Conservation (phyloP, 2,797 vertebrate species). For the Monodelphis domestica region DNA sequence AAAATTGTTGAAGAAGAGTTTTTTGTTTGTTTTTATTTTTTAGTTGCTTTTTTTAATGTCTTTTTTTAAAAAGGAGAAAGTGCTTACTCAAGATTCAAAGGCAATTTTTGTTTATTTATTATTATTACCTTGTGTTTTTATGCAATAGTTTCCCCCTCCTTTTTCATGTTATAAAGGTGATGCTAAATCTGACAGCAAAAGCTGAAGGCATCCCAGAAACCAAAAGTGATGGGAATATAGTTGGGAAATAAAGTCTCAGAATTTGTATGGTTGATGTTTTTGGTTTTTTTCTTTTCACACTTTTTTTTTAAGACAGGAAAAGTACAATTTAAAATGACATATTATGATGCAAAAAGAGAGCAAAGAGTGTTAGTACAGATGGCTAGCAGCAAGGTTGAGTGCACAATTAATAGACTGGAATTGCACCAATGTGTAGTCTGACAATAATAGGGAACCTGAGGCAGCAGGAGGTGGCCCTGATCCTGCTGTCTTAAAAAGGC, state of each 20-base stretch:
- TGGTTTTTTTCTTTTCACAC: conserved; percentile 47
- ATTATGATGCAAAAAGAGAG: conserved; percentile 51
- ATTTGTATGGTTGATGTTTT: not conserved
- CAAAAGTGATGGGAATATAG: not conserved
- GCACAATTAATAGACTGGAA: conserved; percentile 47
- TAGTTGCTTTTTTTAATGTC: not conserved
- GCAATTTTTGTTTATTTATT: conserved; percentile 25
- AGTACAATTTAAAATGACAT: conserved; percentile 45
- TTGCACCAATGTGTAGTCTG: conserved; percentile 28
- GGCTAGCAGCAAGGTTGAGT: conserved; percentile 48
- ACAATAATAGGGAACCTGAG: conserved; percentile 42
- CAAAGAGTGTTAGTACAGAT: conserved; percentile 50
- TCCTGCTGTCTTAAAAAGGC: conserved; percentile 37
- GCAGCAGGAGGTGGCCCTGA: conserved; percentile 39
- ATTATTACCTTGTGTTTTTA: conserved; percentile 35
- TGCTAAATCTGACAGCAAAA: conserved; percentile 44
- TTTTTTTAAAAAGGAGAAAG: conserved; percentile 15
- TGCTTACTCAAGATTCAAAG: conserved; percentile 9
- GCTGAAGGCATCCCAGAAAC: conserved; percentile 30
- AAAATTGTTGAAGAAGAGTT: not conserved
- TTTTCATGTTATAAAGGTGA: conserved; percentile 44
- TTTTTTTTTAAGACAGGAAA: conserved; percentile 54
- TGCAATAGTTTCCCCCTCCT: conserved; percentile 21
- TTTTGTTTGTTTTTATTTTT: not conserved
- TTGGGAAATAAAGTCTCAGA: conserved; percentile 8